Percentiles rank a stretch among this genome's conserved stretches.
Conservation (phyloP, 1,140 invertebrate genomes). For the Acromyrmex heyeri region DNA sequence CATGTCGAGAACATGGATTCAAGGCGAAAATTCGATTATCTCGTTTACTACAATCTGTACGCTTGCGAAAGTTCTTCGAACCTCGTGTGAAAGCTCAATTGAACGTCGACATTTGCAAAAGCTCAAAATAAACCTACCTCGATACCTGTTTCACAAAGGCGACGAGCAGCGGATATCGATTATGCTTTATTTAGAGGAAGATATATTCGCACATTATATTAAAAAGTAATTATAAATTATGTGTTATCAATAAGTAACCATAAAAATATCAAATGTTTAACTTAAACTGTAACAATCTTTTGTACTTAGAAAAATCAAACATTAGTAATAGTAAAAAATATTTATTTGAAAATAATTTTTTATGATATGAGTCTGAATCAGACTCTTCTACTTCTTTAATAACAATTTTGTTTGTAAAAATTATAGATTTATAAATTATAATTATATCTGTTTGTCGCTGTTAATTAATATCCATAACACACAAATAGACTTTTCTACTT, state of each 20-base stretch:
- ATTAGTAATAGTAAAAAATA: neutral
- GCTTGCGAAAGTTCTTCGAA: slow-evolving; percentile 50
- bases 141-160: slow-evolving; percentile 64
- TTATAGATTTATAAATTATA: neutral
- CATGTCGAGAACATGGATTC: neutral
- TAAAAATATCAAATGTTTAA: neutral
- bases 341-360: neutral
- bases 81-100: slow-evolving; percentile 54
- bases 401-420: neutral
- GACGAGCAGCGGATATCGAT: slow-evolving; percentile 52
- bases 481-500: slow-evolving; percentile 46
- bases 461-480: neutral
- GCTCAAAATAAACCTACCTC: slow-evolving; percentile 74
- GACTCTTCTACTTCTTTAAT: neutral
- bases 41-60: slow-evolving; percentile 27
- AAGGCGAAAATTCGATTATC: slow-evolving; percentile 52
- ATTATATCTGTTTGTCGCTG: slow-evolving; percentile 26
- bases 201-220: neutral
- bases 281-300: neutral
- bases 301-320: neutral
- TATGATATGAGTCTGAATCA: neutral
- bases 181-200: slow-evolving; percentile 23
- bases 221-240: neutral
- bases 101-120: slow-evolving; percentile 53
- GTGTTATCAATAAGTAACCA: neutral